Conservation (phyloP, 1,140 invertebrate genomes). For the Steinernema khuongi region DNA sequence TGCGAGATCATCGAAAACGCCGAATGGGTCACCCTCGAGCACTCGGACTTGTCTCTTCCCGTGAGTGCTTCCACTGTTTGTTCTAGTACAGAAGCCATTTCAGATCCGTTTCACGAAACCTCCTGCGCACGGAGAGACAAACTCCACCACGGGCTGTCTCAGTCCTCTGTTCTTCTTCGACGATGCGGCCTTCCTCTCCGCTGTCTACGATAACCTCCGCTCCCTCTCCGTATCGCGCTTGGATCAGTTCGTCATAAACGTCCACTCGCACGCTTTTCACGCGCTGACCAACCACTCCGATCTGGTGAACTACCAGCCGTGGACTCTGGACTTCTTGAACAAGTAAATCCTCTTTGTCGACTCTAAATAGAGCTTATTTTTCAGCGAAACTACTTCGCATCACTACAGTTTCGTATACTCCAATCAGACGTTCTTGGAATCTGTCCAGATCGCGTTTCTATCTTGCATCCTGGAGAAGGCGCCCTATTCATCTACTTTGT, state of each 20-base stretch:
- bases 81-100: neutral
- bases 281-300: neutral
- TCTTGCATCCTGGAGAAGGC: neutral
- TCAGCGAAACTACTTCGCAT: neutral
- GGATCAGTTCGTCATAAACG: neutral
- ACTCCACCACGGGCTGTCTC: neutral
- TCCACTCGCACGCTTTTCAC: neutral
- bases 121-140: neutral
- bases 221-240: neutral
- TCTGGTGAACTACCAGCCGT: neutral
- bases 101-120: neutral
- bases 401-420: conserved; percentile 6
- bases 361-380: neutral
- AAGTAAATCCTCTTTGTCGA: neutral
- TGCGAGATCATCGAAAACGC: neutral
- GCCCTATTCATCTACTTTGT: neutral
- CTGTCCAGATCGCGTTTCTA: neutral
- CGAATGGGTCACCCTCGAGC: neutral
- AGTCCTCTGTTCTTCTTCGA: neutral
- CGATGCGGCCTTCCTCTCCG: neutral
- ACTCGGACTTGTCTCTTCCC: neutral
- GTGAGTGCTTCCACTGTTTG: neutral
- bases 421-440: neutral
- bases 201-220: neutral
- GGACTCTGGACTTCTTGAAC: neutral